A percentile compares a stretch with the other conserved stretches of the same genome.
These are phyloP conservation scores for Climacteris rufus DNA, from an alignment of 2,113 vertebrate species.

Conservation along the genomic window DNA sequence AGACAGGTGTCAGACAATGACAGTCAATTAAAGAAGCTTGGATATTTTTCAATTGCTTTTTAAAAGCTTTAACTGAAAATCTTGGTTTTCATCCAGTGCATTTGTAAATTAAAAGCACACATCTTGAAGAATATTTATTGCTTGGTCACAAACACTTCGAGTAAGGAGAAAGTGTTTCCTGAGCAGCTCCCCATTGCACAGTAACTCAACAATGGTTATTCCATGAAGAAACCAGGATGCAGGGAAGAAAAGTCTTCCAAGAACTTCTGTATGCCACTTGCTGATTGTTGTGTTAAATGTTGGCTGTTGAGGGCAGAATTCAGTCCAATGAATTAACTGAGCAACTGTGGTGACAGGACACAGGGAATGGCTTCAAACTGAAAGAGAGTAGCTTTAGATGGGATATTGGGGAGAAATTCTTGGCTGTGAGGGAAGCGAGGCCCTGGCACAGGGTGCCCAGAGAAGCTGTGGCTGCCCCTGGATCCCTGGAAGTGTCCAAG, in stretches of 20 bases:
- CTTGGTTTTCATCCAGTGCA: background rate
- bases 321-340: background rate
- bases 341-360: background rate
- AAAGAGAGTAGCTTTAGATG: too few species aligned
- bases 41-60: background rate
- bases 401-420: background rate
- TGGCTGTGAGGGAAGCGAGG: fast-evolving
- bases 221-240: background rate
- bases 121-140: background rate
- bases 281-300: background rate
- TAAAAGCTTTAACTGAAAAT: background rate
- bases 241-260: background rate
- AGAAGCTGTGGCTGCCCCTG: background rate
- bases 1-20: background rate
- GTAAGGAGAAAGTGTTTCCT: background rate
- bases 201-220: background rate
- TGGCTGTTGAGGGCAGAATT: background rate
- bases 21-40: background rate
- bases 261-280: background rate
- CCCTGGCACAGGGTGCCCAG: background rate
- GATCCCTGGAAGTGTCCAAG: background rate
- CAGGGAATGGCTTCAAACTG: too few species aligned
- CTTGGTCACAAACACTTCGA: background rate
- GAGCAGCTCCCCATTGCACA: background rate
- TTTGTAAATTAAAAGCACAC: constrained; percentile 16